Percentiles rank a stretch among this genome's conserved stretches.
Evolutionary conservation across 37 sponge, comb jelly and placozoan genomes (phyloP).

Genomic region (Dysidea cf. avara): DNA sequence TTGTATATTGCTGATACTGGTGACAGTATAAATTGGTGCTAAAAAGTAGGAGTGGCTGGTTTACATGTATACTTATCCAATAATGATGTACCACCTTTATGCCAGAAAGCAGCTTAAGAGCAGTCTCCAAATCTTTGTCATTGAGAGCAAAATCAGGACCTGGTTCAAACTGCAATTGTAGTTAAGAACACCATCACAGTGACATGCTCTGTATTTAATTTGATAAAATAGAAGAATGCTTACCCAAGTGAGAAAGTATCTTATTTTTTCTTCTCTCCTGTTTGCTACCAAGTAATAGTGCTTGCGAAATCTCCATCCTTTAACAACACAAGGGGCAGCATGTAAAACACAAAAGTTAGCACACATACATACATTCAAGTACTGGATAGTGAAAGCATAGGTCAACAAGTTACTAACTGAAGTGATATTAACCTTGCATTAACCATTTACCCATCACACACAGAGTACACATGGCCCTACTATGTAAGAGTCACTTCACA

Average conservation of each 20-base stretch:
- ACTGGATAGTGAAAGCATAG: no score
- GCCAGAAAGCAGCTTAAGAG: constrained; percentile 47
- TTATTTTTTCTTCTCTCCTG: constrained; percentile 27
- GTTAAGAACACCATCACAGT: no score
- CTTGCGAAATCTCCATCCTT: constrained; percentile 80
- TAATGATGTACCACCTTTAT: constrained; percentile 33
- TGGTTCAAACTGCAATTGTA: constrained; percentile 55
- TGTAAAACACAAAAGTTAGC: background rate
- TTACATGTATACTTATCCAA: background rate
- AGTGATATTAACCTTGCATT: no score
- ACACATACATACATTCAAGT: no score
- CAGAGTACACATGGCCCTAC: no score
- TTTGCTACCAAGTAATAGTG: constrained; percentile 73
- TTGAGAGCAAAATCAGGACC: constrained; percentile 70
- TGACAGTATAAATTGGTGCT: constrained; percentile 79
- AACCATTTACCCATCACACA: no score
- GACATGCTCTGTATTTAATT: background rate
- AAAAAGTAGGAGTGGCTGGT: background rate
- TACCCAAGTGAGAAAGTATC: constrained; percentile 71
- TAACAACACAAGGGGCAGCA: background rate
- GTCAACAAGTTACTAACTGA: no score
- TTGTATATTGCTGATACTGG: constrained; percentile 58
- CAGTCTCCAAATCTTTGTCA: constrained; percentile 64
- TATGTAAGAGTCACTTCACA: no score
- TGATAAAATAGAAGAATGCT: constrained; percentile 6